Evolutionary conservation across 2,888 invertebrate genomes (phyloP).

Genomic region (Odontothrips loti): DNA sequence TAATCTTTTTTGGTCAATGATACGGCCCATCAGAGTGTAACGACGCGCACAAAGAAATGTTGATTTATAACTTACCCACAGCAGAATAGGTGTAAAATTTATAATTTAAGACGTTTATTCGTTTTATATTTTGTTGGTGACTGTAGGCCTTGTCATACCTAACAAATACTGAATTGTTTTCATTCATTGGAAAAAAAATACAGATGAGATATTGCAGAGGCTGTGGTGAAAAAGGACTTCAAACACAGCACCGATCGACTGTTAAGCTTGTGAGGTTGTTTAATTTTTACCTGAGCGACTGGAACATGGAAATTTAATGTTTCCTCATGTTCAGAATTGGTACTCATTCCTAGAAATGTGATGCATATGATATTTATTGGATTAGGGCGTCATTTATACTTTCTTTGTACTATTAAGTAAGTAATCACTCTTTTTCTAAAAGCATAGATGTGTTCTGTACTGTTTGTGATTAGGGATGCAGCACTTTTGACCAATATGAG

Average conservation of each 20-base stretch:
- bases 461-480: slow-evolving; percentile 17
- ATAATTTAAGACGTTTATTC: too few relatives aligned
- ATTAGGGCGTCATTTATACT: background rate
- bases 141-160: too few relatives aligned
- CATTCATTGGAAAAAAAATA: too few relatives aligned
- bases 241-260: too few relatives aligned
- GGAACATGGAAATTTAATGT: background rate
- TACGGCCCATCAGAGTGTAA: background rate
- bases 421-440: background rate
- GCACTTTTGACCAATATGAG: slow-evolving; percentile 19
- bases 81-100: too few relatives aligned
- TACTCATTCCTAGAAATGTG: background rate
- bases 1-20: too few relatives aligned
- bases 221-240: too few relatives aligned
- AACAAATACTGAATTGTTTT: too few relatives aligned
- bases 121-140: too few relatives aligned
- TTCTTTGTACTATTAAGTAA: background rate
- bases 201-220: too few relatives aligned
- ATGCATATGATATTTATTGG: background rate
- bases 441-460: background rate
- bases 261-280: slow-evolving; percentile 1
- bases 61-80: too few relatives aligned
- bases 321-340: background rate
- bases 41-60: background rate
- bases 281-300: background rate